Conservation (phyloP, 2,888 invertebrate genomes). For the Xanthostigma xanthostigma region DNA sequence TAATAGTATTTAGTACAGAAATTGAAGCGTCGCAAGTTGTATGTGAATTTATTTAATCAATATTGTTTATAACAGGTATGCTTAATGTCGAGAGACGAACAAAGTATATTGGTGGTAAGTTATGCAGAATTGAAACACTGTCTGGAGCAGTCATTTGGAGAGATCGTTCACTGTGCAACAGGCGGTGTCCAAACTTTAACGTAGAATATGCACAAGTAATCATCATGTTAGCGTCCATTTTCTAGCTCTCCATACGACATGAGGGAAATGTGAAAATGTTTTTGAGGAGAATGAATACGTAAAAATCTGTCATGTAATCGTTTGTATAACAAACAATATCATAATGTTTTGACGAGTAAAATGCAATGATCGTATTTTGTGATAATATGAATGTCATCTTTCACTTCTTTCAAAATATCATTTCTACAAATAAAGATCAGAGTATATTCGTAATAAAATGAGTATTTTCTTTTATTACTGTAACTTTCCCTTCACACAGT, state of each 20-base stretch:
- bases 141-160: conserved; percentile 81
- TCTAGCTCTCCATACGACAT: too few species aligned
- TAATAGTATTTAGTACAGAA: too few species aligned
- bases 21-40: too few species aligned
- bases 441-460: conserved; percentile 6
- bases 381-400: conserved; percentile 4
- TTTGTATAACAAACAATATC: background rate
- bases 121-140: conserved; percentile 92
- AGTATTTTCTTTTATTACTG: too few species aligned
- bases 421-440: conserved; percentile 7
- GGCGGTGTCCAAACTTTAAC: conserved; percentile 16
- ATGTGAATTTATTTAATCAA: background rate
- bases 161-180: conserved; percentile 47
- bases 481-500: too few species aligned
- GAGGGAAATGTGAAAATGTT: too few species aligned
- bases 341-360: background rate
- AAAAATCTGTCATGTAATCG: too few species aligned
- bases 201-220: too few species aligned
- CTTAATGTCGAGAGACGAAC: conserved; percentile 90
- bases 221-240: too few species aligned
- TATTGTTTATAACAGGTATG: conserved; percentile 51
- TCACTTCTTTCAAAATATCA: conserved; percentile 3
- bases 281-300: too few species aligned
- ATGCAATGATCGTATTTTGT: conserved; percentile 4
- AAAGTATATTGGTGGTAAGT: conserved; percentile 88